Evolutionary conservation across 37 sponge, comb jelly and placozoan species (phyloP).

Genomic region (Haliclona indistincta): DNA sequence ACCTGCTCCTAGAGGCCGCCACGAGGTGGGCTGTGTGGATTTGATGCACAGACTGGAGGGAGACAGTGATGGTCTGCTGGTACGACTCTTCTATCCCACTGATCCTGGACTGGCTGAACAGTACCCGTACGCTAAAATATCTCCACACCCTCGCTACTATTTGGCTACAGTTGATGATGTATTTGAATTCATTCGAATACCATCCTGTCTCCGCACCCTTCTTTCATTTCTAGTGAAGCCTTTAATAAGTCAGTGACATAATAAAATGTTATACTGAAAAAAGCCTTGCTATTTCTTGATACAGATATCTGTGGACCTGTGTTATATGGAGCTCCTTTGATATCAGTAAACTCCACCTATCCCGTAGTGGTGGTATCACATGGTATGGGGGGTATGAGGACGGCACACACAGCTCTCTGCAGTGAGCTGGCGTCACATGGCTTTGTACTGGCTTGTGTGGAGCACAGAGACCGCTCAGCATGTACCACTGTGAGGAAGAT

Average conservation of each 20-base stretch:
- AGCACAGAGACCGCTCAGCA: constrained; percentile 40
- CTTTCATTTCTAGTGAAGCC: too few relatives aligned
- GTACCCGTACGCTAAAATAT: constrained; percentile 19
- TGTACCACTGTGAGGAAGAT: background rate
- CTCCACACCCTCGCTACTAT: constrained; percentile 31
- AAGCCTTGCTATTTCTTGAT: too few relatives aligned
- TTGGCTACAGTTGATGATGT: too few relatives aligned
- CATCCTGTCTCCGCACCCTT: too few relatives aligned
- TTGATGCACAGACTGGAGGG: constrained; percentile 49
- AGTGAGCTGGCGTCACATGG: constrained; percentile 76
- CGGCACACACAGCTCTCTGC: constrained; percentile 22
- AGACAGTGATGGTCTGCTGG: constrained; percentile 21
- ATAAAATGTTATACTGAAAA: too few relatives aligned
- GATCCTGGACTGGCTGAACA: background rate
- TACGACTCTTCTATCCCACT: constrained; percentile 69
- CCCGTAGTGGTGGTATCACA: constrained; percentile 63
- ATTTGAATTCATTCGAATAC: too few relatives aligned
- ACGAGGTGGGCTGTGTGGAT: constrained; percentile 62
- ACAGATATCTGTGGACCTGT: too few relatives aligned
- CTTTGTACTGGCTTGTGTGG: constrained; percentile 56
- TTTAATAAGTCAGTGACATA: too few relatives aligned
- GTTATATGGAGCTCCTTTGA: constrained; percentile 28
- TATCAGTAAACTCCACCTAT: background rate
- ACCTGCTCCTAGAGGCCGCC: constrained; percentile 54
- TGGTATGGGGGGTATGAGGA: constrained; percentile 49